Evolutionary conservation across 2,113 vertebrate genomes (phyloP), one percentile per base, ranked within the genome.

Genomic region (Megaleporinus macrocephalus): DNA sequence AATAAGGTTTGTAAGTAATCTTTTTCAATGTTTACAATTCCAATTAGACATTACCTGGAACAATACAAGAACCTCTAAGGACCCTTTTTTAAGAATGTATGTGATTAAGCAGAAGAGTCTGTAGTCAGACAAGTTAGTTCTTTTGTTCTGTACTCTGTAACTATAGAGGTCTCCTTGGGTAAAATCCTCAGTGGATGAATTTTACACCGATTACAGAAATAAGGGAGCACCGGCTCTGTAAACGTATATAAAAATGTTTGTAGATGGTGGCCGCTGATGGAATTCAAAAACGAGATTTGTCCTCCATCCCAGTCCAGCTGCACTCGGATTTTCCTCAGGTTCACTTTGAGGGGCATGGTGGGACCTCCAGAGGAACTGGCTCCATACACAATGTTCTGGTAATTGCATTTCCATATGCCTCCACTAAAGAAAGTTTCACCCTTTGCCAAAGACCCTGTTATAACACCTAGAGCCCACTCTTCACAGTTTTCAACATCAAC

Each of bases 391-490:
- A 3, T 24, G 2, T 76, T 69, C 63, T 59, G 11, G 12, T 44
- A 59, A 30, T 20, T 5, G 18, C 73, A 27, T 29, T 29, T 69
- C 80, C 63, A 70, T 74, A 76, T 20, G 27, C 72, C 47, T 9
- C 14, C 36, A 13, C 36, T 27, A 59, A n/a, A 51, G 20, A n/a
- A 66, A n/a, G 0, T 51, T 16, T 13, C 22, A 12, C 36, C 61
- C 62, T 61, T 72, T 49, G 16, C 1, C 4, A 18, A 20, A 22
- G 18, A 30, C 15, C 53, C 29, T 22, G 27, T 73, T 2, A 63
- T 30, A 62, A 79, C 70, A 49, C 76, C 71, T 6, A 80, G 33
- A 49, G n/a, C 41, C 78, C 78, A 80, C 29, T 49, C 14, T 20
- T 29, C 2, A 13, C 71, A 71, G 47, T 66, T 29, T n/a, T 65